These are phyloP conservation scores for Lindbergichthys nudifrons DNA, from an alignment of 2,797 vertebrate species.

Conservation along the genomic window DNA sequence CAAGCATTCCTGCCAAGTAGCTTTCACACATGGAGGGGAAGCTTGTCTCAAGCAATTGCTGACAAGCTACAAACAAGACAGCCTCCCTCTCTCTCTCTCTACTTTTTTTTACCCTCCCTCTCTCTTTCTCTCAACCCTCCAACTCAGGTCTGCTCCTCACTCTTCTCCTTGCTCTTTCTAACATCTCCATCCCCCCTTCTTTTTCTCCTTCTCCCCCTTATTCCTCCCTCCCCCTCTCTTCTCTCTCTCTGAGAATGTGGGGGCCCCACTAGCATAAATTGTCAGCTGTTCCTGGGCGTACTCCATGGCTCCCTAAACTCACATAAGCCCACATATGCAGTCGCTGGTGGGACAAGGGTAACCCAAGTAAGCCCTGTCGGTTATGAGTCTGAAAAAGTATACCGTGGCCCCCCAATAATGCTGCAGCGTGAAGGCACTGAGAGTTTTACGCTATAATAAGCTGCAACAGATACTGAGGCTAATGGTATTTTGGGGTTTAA, in stretches of 20 bases:
- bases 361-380: constrained; percentile 76
- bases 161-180: constrained; percentile 24
- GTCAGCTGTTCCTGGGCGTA: constrained; percentile 85
- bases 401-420: constrained; percentile 65
- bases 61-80: constrained; percentile 97
- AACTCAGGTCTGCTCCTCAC: constrained; percentile 29
- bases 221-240: constrained; percentile 5
- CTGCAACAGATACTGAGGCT: constrained; percentile 52
- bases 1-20: constrained; percentile 97
- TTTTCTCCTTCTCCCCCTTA: constrained; percentile 8
- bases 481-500: constrained; percentile 43
- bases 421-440: constrained; percentile 59
- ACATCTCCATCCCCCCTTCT: constrained; percentile 10
- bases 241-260: constrained; percentile 80
- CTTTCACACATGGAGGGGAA: constrained; percentile 95
- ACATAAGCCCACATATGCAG: constrained; percentile 77
- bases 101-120: background rate
- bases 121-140: constrained; percentile 28
- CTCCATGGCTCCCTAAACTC: constrained; percentile 81
- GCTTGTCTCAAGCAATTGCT: constrained; percentile 96
- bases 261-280: constrained; percentile 85
- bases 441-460: constrained; percentile 63
- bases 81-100: constrained; percentile 82
- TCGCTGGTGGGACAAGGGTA: constrained; percentile 75
- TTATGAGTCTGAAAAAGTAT: constrained; percentile 75